These are phyloP conservation scores for Lemur catta DNA, from an alignment of 2,797 vertebrate species.

Conservation along the genomic window DNA sequence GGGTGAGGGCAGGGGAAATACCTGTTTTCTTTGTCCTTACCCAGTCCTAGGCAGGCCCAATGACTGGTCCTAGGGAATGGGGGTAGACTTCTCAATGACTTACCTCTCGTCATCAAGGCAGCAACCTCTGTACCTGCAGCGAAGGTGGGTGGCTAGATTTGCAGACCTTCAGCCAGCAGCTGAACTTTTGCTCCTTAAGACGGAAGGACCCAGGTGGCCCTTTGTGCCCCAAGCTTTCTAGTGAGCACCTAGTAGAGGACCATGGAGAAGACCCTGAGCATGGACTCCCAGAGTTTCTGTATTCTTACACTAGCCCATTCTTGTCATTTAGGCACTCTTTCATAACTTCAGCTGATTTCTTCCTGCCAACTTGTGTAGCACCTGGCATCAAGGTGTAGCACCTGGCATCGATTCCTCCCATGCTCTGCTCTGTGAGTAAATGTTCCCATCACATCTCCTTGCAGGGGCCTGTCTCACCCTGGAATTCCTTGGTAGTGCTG, in stretches of 20 bases:
- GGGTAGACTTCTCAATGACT: too few relatives aligned
- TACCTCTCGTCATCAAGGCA: too few relatives aligned
- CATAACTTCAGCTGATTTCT: background rate
- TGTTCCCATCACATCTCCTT: too few relatives aligned
- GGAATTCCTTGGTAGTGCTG: background rate
- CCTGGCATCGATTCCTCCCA: accelerated
- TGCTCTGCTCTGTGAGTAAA: background rate
- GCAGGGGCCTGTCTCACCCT: too few relatives aligned
- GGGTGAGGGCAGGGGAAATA: too few relatives aligned
- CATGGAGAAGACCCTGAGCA: background rate
- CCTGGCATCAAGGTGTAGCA: accelerated
- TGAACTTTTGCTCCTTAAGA: background rate
- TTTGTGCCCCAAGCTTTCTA: background rate
- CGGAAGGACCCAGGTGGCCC: accelerated
- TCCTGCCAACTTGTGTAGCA: accelerated
- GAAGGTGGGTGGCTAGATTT: accelerated
- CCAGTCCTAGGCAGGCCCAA: background rate
- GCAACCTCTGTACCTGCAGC: background rate
- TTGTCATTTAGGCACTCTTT: background rate
- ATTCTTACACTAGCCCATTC: background rate
- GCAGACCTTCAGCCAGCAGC: too few relatives aligned
- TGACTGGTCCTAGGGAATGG: background rate
- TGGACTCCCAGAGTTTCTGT: background rate
- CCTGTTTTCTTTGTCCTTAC: too few relatives aligned
- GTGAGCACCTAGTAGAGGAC: background rate